Evolutionary conservation across 2,888 invertebrate species (phyloP).

Genomic region (Chrysomela aeneicollis): DNA sequence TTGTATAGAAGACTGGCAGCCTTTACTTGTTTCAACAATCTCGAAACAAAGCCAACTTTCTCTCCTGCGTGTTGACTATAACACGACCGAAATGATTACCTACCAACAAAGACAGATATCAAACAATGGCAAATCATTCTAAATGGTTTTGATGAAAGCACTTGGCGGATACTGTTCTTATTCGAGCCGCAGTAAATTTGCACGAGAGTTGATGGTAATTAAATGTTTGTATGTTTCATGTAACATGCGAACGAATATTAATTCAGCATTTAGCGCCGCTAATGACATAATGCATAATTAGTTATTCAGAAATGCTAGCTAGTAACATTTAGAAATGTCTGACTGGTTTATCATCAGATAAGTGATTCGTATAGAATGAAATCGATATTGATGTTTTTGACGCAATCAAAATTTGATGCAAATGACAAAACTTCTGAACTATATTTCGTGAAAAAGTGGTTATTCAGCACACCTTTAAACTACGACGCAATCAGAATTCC

Average conservation of each 20-base stretch:
- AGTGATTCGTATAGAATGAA: too few relatives aligned
- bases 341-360: too few relatives aligned
- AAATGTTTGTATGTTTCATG: slow-evolving; percentile 37
- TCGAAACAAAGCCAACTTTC: background rate
- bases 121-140: slow-evolving; percentile 44
- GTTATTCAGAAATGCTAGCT: background rate
- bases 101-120: slow-evolving; percentile 38
- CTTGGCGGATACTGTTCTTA: slow-evolving; percentile 37
- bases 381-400: too few relatives aligned
- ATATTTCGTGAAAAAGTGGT: too few relatives aligned
- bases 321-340: too few relatives aligned
- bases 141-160: slow-evolving; percentile 31
- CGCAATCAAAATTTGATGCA: too few relatives aligned
- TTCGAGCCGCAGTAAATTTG: slow-evolving; percentile 32
- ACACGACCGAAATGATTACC: background rate
- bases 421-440: too few relatives aligned
- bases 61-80: background rate
- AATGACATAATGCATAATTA: background rate
- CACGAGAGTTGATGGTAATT: slow-evolving; percentile 38
- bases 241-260: slow-evolving; percentile 37
- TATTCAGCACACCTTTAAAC: too few relatives aligned
- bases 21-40: background rate
- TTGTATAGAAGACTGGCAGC: background rate
- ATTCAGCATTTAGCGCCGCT: slow-evolving; percentile 9
- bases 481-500: too few relatives aligned